Evolutionary conservation across 2,888 invertebrate species (phyloP).

Genomic region (Tiphia femorata): DNA sequence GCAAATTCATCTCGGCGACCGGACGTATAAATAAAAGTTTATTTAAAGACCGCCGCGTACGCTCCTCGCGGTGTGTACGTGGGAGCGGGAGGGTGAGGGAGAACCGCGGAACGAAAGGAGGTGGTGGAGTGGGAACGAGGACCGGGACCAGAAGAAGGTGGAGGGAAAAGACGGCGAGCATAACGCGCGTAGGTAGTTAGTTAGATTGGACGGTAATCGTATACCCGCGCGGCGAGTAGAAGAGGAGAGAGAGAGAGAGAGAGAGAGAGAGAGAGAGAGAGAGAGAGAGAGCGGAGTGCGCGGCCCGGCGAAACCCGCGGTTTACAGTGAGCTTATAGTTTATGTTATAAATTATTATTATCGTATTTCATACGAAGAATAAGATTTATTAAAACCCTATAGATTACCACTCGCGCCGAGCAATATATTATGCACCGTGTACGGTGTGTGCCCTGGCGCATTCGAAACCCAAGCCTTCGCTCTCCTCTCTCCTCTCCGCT

Average conservation of each 20-base stretch:
- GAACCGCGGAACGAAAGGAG: constrained; percentile 6
- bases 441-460: constrained; percentile 28
- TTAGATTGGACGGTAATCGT: constrained; percentile 29
- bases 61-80: not conserved
- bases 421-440: constrained; percentile 48
- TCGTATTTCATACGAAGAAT: constrained; percentile 64
- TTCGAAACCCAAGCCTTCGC: constrained; percentile 42
- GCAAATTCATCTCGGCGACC: constrained; percentile 61
- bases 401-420: constrained; percentile 56
- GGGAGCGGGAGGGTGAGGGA: constrained; percentile 4
- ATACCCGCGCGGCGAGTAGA: constrained; percentile 19
- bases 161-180: constrained; percentile 4
- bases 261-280: not conserved
- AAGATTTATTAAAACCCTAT: constrained; percentile 65
- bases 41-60: constrained; percentile 60
- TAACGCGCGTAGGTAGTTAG: constrained; percentile 33
- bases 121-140: constrained; percentile 8
- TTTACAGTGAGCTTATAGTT: constrained; percentile 62
- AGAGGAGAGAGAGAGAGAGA: not conserved
- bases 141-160: not conserved
- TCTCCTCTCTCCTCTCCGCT: too few species aligned
- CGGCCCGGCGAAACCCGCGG: too few species aligned
- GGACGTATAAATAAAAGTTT: constrained; percentile 67
- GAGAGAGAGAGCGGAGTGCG: constrained; percentile 2
- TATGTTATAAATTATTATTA: constrained; percentile 67